phyloP scores from a whole-genome alignment of 2,797 vertebrate genomes.

The Potorous gilbertii region DNA sequence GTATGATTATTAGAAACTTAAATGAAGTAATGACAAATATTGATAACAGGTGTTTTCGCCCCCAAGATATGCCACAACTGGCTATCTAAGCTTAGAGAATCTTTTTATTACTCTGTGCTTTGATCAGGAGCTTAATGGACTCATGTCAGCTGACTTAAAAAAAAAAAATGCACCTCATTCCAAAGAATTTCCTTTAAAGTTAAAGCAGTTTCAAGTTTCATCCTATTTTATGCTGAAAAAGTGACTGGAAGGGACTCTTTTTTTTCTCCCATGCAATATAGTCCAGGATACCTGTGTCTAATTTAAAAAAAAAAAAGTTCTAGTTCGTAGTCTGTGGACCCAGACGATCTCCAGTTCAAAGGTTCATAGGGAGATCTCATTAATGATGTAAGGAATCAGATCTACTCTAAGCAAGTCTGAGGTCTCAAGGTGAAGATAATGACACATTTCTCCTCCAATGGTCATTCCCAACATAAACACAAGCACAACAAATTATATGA shows the following conservation, averaged over 20 bases:
- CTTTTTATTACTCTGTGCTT: neutral
- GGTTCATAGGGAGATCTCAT: neutral
- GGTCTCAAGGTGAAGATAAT: neutral
- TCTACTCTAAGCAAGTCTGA: neutral
- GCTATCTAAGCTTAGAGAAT: neutral
- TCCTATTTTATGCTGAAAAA: neutral
- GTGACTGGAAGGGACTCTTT: neutral
- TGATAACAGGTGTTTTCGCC: neutral
- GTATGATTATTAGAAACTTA: neutral
- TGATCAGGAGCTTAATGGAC: neutral
- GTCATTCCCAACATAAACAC: neutral
- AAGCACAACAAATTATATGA: neutral
- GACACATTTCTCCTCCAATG: neutral
- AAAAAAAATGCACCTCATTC: neutral
- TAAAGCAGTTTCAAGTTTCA: neutral
- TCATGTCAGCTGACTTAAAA: neutral
- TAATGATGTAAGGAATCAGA: neutral
- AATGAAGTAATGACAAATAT: conserved; percentile 11
- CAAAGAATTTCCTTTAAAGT: neutral
- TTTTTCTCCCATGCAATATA: neutral
- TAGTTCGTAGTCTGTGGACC: neutral
- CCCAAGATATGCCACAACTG: conserved; percentile 1
- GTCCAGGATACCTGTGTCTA: neutral
- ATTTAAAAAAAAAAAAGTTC: neutral
- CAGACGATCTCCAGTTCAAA: neutral